Evolutionary conservation across 2,888 invertebrate genomes (phyloP), one percentile per base, ranked within the genome.

Genomic region (Eristalinus sepulchralis): DNA sequence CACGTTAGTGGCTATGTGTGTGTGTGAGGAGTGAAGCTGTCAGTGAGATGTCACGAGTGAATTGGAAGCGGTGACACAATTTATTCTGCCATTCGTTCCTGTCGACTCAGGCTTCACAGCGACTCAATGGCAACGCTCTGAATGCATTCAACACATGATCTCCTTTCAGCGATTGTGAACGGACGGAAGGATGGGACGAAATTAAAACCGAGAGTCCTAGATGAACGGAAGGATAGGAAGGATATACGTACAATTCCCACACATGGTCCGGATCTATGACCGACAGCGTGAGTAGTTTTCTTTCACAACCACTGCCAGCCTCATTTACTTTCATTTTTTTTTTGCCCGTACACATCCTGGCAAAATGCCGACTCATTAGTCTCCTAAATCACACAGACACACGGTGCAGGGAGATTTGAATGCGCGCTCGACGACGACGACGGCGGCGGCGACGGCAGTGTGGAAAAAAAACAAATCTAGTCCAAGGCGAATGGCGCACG

Each of bases 311-410:
- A 33, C 31, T 60, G 24, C 66, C 66, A 33, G 71, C 53, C 78
- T 79, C 60, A 53, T 72, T 72, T 79, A 59, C 59, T 47, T 27
- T n/a, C n/a, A n/a, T n/a, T n/a, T 68, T 34, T 83, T 73, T 36
- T 63, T 73, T n/a, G 34, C 39, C 27, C 8, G 11, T 34, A 17
- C 22, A 68, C 62, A 62, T 72, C 62, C 76, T 84, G 84, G 84
- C 84, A 84, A 57, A 68, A 62, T 76, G 81, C 81, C 76, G 84
- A 81, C 84, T 84, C 84, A 84, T 84, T 84, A 84, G 84, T 76
- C 84, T 84, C 57, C 55, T 84, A 67, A 47, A 47, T 39, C 39
- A 62, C 20, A 62, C 31, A 47, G 20, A 20, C 31, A 20, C 27
- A 76, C n/a, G 60, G 17, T n/a, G 22, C 59, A 13, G 66, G 39